A percentile compares a stretch with the other conserved stretches of the same genome.
phyloP scores from a whole-genome alignment of 1,140 invertebrate genomes.

The Calosoma granatense region DNA sequence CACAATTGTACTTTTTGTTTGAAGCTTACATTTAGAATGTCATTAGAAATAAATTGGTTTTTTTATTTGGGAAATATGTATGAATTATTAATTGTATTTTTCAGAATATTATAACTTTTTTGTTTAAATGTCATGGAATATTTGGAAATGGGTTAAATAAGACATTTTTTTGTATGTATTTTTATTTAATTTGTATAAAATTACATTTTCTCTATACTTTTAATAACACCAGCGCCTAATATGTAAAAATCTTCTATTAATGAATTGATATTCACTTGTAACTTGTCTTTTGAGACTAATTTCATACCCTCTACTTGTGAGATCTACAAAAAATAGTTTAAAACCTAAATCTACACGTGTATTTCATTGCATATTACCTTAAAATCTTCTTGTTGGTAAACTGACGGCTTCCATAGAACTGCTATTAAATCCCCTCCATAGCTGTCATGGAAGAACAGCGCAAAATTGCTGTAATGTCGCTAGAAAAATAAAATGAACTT shows the following conservation, averaged over 20 bases:
- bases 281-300: conserved; percentile 31
- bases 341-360: too few species aligned
- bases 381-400: conserved; percentile 51
- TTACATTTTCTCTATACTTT: conserved; percentile 32
- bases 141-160: too few species aligned
- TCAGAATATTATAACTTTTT: too few species aligned
- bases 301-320: conserved; percentile 39
- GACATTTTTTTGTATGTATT: background rate
- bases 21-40: too few species aligned
- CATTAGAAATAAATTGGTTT: too few species aligned
- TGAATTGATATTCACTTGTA: conserved; percentile 51
- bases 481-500: conserved; percentile 24
- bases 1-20: too few species aligned
- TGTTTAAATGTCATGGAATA: too few species aligned
- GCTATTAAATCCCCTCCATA: conserved; percentile 74
- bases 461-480: conserved; percentile 67
- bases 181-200: background rate
- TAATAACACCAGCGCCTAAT: conserved; percentile 51
- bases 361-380: conserved; percentile 45
- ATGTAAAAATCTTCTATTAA: conserved; percentile 64
- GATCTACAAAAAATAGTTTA: conserved; percentile 52
- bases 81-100: too few species aligned
- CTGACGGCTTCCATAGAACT: conserved; percentile 68
- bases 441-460: conserved; percentile 79
- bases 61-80: too few species aligned